A percentile compares a stretch with the other conserved stretches of the same genome.
Evolutionary conservation across 2,113 vertebrate species (phyloP).

Genomic region (Brachyhypopomus gauderio): DNA sequence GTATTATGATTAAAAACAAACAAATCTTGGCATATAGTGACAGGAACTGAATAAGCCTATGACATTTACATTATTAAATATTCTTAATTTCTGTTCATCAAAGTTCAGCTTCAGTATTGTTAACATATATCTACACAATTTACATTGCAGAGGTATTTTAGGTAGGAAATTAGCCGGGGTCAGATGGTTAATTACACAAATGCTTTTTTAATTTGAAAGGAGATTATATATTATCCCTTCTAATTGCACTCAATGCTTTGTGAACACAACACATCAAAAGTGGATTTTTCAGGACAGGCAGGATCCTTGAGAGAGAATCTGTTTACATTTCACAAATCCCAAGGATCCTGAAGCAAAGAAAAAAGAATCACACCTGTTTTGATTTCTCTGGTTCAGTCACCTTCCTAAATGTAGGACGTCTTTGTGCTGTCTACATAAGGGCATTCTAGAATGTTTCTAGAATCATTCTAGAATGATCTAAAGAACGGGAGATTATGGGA

Average conservation of each 20-base stretch:
- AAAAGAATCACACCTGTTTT: background rate
- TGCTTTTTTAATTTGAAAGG: slow-evolving; percentile 8
- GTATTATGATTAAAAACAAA: background rate
- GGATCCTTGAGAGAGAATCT: background rate
- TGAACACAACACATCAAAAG: slow-evolving; percentile 28
- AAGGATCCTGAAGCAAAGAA: background rate
- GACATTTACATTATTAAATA: background rate
- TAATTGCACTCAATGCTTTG: slow-evolving; percentile 24
- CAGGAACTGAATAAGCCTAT: background rate
- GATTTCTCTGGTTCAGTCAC: background rate
- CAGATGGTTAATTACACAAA: slow-evolving; percentile 34
- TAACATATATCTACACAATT: slow-evolving; percentile 23
- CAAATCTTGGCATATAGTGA: background rate
- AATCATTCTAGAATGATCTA: too few relatives aligned
- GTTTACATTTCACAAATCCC: background rate
- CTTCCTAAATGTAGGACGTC: background rate
- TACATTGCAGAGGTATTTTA: slow-evolving; percentile 17
- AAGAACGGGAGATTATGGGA: too few relatives aligned
- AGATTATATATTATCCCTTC: slow-evolving; percentile 41
- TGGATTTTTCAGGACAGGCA: slow-evolving; percentile 6
- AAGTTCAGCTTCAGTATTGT: background rate
- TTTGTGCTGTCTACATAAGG: background rate
- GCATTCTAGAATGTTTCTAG: too few relatives aligned
- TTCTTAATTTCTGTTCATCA: background rate
- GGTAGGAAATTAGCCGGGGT: slow-evolving; percentile 29